phyloP scores from a whole-genome alignment of 2,113 vertebrate species.

The Nycticebus coucang region DNA sequence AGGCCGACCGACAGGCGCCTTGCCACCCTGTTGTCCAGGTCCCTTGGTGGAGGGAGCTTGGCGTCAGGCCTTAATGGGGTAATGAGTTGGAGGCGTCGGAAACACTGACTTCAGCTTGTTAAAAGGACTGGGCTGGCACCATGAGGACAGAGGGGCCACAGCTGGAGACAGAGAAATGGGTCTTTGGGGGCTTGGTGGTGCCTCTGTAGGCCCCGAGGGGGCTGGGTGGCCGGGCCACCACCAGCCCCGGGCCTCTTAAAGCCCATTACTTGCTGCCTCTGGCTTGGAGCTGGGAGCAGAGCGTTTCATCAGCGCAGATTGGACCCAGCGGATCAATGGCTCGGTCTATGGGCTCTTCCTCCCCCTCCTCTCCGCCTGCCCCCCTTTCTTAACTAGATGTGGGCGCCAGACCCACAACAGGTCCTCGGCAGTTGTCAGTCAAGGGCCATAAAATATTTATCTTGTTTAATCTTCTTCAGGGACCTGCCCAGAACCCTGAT shows the following conservation, averaged over 20 bases:
- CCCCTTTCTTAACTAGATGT: conserved; percentile 76
- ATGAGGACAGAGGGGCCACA: conserved; percentile 47
- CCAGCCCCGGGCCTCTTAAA: conserved; percentile 79
- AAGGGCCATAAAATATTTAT: conserved; percentile 89
- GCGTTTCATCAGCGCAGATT: conserved; percentile 68
- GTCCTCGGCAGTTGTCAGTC: conserved; percentile 87
- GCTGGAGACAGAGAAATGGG: conserved; percentile 80
- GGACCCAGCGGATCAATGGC: conserved; percentile 82
- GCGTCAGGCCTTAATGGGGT: conserved; percentile 78
- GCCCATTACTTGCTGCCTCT: conserved; percentile 81
- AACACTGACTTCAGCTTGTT: conserved; percentile 75
- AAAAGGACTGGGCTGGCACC: conserved; percentile 18
- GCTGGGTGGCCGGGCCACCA: conserved; percentile 40
- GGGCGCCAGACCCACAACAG: conserved; percentile 87
- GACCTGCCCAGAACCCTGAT: conserved; percentile 82
- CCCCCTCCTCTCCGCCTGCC: neutral
- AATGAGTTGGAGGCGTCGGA: conserved; percentile 65
- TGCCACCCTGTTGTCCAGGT: conserved; percentile 61
- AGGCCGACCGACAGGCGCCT: conserved; percentile 75
- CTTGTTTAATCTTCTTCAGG: conserved; percentile 82
- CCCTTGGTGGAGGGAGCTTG: neutral
- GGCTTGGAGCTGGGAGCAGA: conserved; percentile 65
- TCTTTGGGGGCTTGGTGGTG: conserved; percentile 78
- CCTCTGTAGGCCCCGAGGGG: conserved; percentile 59
- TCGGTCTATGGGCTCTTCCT: conserved; percentile 67